Percentiles rank a stretch among this genome's conserved stretches.
Conservation (phyloP, 2,113 vertebrate species). For the Cyprinodon variegatus region DNA sequence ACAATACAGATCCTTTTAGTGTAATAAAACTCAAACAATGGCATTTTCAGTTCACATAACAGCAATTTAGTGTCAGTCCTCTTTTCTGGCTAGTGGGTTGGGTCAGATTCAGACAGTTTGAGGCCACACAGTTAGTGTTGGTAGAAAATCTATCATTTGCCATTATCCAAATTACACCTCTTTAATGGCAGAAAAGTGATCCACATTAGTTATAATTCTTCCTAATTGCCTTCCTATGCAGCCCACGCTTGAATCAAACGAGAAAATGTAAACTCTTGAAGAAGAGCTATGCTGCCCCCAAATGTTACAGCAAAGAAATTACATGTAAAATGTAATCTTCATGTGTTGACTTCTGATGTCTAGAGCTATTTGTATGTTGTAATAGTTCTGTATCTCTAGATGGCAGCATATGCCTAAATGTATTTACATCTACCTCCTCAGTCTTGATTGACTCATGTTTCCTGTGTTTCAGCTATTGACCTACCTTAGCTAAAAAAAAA, state of each 20-base stretch:
- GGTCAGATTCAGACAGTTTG: constrained; percentile 26
- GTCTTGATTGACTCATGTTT: not conserved
- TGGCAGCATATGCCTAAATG: constrained; percentile 70
- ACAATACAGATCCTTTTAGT: not conserved
- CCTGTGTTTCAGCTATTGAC: not conserved
- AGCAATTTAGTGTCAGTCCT: constrained; percentile 10
- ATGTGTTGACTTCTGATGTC: not conserved
- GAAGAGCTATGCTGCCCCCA: constrained; percentile 59
- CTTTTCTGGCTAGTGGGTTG: constrained; percentile 29
- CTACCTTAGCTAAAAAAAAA: not conserved
- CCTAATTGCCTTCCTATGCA: constrained; percentile 35
- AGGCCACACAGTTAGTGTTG: constrained; percentile 11
- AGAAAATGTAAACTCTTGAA: not conserved
- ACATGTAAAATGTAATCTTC: constrained; percentile 19
- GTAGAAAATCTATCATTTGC: constrained; percentile 39
- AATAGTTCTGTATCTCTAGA: constrained; percentile 49
- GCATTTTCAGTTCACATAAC: constrained; percentile 11
- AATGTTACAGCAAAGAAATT: constrained; percentile 36
- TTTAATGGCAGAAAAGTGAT: constrained; percentile 32
- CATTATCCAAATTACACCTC: constrained; percentile 42
- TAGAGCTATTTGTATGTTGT: constrained; percentile 1
- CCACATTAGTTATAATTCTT: constrained; percentile 49
- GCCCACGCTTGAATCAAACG: constrained; percentile 24
- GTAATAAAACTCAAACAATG: constrained; percentile 9
- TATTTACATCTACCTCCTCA: not conserved